These are phyloP conservation scores for Saccostrea glomerata DNA, from an alignment of 1,140 invertebrate species.

Conservation along the genomic window DNA sequence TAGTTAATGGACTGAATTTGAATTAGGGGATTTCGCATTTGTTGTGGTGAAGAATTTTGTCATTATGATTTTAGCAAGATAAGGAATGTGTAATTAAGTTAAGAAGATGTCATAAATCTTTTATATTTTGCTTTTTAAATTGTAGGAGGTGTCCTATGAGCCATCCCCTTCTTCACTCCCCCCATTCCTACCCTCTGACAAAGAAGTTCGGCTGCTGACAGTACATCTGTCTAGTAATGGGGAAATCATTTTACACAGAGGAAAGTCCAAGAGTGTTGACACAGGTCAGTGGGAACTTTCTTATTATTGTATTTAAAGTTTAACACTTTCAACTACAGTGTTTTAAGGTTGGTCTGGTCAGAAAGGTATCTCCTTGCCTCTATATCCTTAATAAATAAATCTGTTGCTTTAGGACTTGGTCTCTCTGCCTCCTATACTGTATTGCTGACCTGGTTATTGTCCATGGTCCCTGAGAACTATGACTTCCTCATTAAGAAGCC, in stretches of 20 bases:
- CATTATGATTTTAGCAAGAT: not conserved
- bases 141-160: conserved; percentile 75
- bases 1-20: not conserved
- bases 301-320: not conserved
- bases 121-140: conserved; percentile 2
- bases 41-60: not conserved
- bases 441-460: conserved; percentile 74
- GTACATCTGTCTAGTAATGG: conserved; percentile 75
- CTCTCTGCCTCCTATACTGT: conserved; percentile 75
- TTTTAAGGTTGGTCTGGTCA: no score
- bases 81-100: not conserved
- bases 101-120: not conserved
- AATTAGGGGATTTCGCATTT: not conserved
- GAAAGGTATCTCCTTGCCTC: not conserved
- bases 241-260: conserved; percentile 73
- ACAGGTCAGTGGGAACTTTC: conserved; percentile 60
- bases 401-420: conserved; percentile 62
- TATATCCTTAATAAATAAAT: not conserved
- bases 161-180: conserved; percentile 69
- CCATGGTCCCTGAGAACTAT: conserved; percentile 73
- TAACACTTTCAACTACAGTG: no score
- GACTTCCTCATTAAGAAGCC: conserved; percentile 59
- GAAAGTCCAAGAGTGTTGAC: conserved; percentile 71
- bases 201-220: conserved; percentile 69
- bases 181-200: conserved; percentile 60